Evolutionary conservation across 2,797 vertebrate genomes (phyloP).

Genomic region (Simalia tracyae): DNA sequence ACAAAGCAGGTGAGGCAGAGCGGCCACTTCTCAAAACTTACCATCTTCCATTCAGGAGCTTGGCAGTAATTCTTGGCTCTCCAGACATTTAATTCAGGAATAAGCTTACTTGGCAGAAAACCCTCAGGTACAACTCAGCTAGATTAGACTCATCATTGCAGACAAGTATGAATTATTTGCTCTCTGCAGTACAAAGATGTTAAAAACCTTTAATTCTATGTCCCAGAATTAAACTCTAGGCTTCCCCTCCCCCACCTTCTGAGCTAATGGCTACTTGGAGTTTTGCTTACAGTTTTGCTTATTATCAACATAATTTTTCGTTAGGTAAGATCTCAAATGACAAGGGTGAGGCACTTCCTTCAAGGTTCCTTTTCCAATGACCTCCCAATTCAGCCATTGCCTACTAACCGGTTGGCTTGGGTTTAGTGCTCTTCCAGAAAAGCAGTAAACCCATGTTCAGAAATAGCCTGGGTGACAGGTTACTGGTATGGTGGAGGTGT

Average conservation of each 20-base stretch:
- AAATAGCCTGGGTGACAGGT: not conserved
- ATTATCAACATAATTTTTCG: not conserved
- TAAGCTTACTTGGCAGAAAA: not conserved
- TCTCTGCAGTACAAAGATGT: not conserved
- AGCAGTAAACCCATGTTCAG: not conserved
- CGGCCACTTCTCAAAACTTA: not conserved
- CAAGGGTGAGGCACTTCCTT: not conserved
- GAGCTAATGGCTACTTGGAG: not conserved
- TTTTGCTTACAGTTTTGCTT: not conserved
- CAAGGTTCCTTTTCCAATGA: not conserved
- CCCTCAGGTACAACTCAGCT: not conserved
- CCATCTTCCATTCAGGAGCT: not conserved
- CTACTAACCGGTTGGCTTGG: not conserved
- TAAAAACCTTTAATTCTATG: not conserved
- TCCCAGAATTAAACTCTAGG: not conserved
- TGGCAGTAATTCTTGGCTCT: not conserved
- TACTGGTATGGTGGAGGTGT: not conserved
- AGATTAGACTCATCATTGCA: not conserved
- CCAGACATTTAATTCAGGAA: not conserved
- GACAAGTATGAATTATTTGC: not conserved
- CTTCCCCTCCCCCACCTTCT: not conserved
- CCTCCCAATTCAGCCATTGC: not conserved
- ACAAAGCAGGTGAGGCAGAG: not conserved
- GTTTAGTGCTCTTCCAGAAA: not conserved
- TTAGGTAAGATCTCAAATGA: not conserved